These are phyloP conservation scores for Protonemura montana DNA, from an alignment of 2,888 invertebrate species.

Conservation along the genomic window DNA sequence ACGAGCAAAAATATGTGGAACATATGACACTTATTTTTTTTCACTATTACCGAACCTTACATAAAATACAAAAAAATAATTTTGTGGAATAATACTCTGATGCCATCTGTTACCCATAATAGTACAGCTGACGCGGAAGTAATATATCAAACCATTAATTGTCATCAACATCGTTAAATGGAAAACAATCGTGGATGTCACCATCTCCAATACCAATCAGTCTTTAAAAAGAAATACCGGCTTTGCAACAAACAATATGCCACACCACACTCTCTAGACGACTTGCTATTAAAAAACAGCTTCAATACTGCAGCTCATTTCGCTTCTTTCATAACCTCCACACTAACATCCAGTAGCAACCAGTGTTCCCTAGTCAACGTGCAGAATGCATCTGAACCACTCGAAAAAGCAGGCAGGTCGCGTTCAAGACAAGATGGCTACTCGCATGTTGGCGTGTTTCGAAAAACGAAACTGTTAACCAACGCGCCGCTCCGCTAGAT, in stretches of 20 bases:
- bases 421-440: constrained; percentile 32
- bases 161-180: not conserved
- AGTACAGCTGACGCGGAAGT: not conserved
- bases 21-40: not conserved
- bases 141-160: not conserved
- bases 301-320: not conserved
- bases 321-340: not conserved
- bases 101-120: not conserved
- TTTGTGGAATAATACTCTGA: not conserved
- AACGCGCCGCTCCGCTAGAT: not conserved
- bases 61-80: not conserved
- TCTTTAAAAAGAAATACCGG: not conserved
- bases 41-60: not conserved
- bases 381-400: not conserved
- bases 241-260: not conserved
- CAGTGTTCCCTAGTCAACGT: not conserved
- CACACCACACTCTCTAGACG: not conserved
- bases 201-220: not conserved
- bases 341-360: not conserved
- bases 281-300: not conserved
- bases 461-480: constrained; percentile 8
- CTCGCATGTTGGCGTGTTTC: constrained; percentile 44
- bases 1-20: not conserved
- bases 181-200: not conserved
- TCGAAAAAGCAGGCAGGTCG: not conserved